Percentiles rank a stretch among this genome's conserved stretches.
These are phyloP conservation scores for Macheiramphus alcinus DNA, from an alignment of 2,113 vertebrate species.

Conservation along the genomic window DNA sequence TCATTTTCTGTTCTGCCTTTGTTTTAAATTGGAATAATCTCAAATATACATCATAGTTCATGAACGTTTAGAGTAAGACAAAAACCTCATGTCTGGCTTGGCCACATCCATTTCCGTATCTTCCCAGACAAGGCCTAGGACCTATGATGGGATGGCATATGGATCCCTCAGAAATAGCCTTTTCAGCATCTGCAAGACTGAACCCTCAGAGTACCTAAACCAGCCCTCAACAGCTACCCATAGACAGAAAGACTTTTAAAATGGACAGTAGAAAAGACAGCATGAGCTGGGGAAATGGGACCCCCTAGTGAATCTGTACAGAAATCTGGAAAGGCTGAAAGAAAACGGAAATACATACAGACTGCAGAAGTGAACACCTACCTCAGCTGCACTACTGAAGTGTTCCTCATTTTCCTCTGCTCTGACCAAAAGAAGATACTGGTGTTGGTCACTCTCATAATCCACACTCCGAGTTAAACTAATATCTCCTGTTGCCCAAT, in stretches of 20 bases:
- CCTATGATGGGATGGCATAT: neutral
- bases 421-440: conserved; percentile 79
- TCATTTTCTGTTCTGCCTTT: neutral
- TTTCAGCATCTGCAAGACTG: neutral
- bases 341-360: neutral
- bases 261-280: neutral
- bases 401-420: conserved; percentile 77
- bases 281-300: neutral
- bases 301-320: neutral
- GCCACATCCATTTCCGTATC: neutral
- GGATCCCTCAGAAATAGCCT: neutral
- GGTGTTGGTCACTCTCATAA: conserved; percentile 84
- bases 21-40: neutral
- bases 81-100: neutral
- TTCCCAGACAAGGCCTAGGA: neutral
- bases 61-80: neutral
- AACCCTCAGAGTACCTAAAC: neutral
- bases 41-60: neutral
- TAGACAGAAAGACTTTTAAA: neutral
- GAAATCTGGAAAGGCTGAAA: neutral
- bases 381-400: conserved; percentile 83
- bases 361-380: conserved; percentile 14
- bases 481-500: conserved; percentile 75
- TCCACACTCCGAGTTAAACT: conserved; percentile 80
- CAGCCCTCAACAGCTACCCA: neutral